Evolutionary conservation across 2,888 invertebrate genomes (phyloP), one percentile per base, ranked within the genome.

Genomic region (Caenorhabditis sulstoni): DNA sequence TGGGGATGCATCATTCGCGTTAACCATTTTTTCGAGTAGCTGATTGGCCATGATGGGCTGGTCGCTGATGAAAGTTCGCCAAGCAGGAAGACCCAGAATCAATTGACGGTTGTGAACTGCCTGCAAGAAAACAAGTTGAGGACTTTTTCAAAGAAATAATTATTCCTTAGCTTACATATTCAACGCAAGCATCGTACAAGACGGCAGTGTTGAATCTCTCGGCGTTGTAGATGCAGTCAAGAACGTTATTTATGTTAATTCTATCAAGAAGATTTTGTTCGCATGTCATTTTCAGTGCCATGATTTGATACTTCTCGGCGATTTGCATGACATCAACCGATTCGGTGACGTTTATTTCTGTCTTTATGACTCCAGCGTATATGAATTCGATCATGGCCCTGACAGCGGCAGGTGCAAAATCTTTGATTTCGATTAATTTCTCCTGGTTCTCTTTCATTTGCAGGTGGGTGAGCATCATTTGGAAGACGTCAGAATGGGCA

Each of bases 1-100:
- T 20, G 85, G 85, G 5, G 80, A 79, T 23, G 52, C 49, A 23
- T 82, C 78, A 35, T 81, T 85, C 23, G 68, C 66, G 23, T 80
- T 73, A 41, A 89, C 81, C 67, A 89, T 83, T 47, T 81, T 81
- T 62, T 90, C 90, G 29, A 90, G 84, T 8, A 90, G 76, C 11
- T 65, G 61, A 66, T 85, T 88, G 37, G 84, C 85, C 29, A 90
- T 70, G 35, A 62, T 57, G 14, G 87, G 84, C 57, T 97, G 85
- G 94, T 94, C 90, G 93, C 94, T n/a, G 96, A 97, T 91, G 96
- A 99, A 91, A 91, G 97, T 74, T 96, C 97, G 90, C 97, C 96
- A 86, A 7, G 84, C 78, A 8, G 80, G 77, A n/a, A 85, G 81
- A 7, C 55, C 68, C 76, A 88, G 67, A 20, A 89, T 77, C 50